Percentiles rank a stretch among this genome's conserved stretches.
phyloP scores from a whole-genome alignment of 2,113 vertebrate species.

The Nerophis lumbriciformis region DNA sequence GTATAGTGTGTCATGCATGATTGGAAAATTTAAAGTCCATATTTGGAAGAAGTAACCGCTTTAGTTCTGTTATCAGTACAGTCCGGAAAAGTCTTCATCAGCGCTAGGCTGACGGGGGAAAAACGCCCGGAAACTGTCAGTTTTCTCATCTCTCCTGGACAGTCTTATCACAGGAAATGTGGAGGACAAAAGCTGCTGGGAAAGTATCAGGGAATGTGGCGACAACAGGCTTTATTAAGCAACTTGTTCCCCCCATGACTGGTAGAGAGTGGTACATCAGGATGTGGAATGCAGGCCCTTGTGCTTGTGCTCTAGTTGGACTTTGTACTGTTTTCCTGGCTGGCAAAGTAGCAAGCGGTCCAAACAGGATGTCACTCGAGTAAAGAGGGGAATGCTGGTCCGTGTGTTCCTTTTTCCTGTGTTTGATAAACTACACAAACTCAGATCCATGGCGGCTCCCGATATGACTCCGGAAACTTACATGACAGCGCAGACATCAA shows the following conservation, averaged over 20 bases:
- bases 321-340: slow-evolving; percentile 37
- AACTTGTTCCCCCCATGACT: slow-evolving; percentile 47
- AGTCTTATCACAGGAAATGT: slow-evolving; percentile 28
- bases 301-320: slow-evolving; percentile 32
- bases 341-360: slow-evolving; percentile 28
- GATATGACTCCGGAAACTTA: slow-evolving; percentile 37
- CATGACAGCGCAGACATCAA: background rate
- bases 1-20: slow-evolving; percentile 6
- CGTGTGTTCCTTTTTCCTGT: slow-evolving; percentile 28
- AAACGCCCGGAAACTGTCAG: slow-evolving; percentile 48
- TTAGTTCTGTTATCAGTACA: slow-evolving; percentile 45
- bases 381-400: slow-evolving; percentile 15
- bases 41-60: slow-evolving; percentile 12
- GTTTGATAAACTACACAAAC: slow-evolving; percentile 33
- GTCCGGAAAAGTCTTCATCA: slow-evolving; percentile 40
- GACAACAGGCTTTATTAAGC: slow-evolving; percentile 12
- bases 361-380: slow-evolving; percentile 43
- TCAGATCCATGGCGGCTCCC: slow-evolving; percentile 34
- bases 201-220: slow-evolving; percentile 31
- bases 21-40: slow-evolving; percentile 29
- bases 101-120: slow-evolving; percentile 10
- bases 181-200: slow-evolving; percentile 53
- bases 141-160: slow-evolving; percentile 33
- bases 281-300: slow-evolving; percentile 49
- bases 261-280: slow-evolving; percentile 54